Conservation (phyloP, 2,888 invertebrate genomes). For the Aspidiotus rigidus region DNA sequence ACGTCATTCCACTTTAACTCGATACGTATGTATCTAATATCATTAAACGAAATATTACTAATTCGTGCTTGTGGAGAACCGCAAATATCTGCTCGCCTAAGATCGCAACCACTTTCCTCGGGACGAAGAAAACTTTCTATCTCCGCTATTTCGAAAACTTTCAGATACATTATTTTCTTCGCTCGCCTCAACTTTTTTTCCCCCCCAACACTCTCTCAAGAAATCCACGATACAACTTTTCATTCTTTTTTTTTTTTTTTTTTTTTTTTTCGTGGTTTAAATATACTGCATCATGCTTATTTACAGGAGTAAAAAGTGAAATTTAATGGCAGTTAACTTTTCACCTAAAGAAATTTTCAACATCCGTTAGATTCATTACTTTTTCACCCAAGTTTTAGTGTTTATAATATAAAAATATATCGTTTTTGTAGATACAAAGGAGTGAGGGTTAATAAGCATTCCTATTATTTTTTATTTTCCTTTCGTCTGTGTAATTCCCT, state of each 20-base stretch:
- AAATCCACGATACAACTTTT: neutral
- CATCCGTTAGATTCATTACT: slow-evolving; percentile 24
- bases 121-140: slow-evolving; percentile 22
- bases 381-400: slow-evolving; percentile 15
- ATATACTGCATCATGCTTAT: slow-evolving; percentile 18
- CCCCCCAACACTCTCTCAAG: neutral
- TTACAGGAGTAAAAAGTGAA: slow-evolving; percentile 27
- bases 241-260: slow-evolving; percentile 7
- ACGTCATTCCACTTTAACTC: too few species aligned
- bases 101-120: neutral
- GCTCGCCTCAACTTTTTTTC: slow-evolving; percentile 5
- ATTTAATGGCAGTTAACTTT: slow-evolving; percentile 29
- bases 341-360: slow-evolving; percentile 25
- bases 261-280: slow-evolving; percentile 4
- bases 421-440: neutral
- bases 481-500: slow-evolving; percentile 7
- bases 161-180: slow-evolving; percentile 17
- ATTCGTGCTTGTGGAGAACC: too few species aligned
- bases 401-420: slow-evolving; percentile 23
- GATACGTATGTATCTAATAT: too few species aligned
- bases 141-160: slow-evolving; percentile 23
- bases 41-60: too few species aligned
- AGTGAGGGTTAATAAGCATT: slow-evolving; percentile 13
- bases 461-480: slow-evolving; percentile 5
- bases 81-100: too few species aligned